A percentile compares a stretch with the other conserved stretches of the same genome.
phyloP scores from a whole-genome alignment of 2,797 vertebrate species.

The Thamnophis elegans region DNA sequence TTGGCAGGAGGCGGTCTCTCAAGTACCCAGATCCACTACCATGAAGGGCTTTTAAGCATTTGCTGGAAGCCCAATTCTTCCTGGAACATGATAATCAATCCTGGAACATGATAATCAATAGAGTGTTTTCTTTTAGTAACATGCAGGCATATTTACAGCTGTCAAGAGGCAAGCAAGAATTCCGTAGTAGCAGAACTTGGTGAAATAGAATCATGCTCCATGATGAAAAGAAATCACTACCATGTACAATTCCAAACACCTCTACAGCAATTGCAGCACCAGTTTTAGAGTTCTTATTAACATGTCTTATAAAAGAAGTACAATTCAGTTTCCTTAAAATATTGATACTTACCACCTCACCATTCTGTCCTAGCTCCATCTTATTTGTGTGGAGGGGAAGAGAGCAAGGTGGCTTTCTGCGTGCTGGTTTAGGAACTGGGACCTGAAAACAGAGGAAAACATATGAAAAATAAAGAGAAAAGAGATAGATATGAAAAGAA shows the following conservation, averaged over 20 bases:
- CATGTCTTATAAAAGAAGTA: slow-evolving; percentile 5
- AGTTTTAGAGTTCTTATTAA: background rate
- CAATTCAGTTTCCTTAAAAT: background rate
- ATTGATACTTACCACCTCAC: slow-evolving; percentile 74
- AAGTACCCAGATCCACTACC: too few species aligned
- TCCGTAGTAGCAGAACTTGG: background rate
- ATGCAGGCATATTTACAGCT: background rate
- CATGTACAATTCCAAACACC: background rate
- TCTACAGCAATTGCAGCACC: background rate
- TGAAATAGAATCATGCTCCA: background rate
- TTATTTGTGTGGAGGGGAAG: slow-evolving; percentile 71
- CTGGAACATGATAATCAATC: background rate
- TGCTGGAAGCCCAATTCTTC: background rate
- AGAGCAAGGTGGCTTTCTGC: slow-evolving; percentile 79
- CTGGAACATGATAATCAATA: background rate
- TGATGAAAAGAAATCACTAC: background rate
- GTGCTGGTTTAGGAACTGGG: slow-evolving; percentile 68
- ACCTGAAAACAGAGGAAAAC: slow-evolving; percentile 69
- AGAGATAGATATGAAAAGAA: slow-evolving; percentile 36
- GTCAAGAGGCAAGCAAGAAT: background rate
- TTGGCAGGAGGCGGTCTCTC: too few species aligned
- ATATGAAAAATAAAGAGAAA: slow-evolving; percentile 48
- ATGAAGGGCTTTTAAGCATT: too few species aligned
- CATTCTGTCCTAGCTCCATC: slow-evolving; percentile 70
- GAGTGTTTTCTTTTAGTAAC: background rate